phyloP scores from a whole-genome alignment of 2,797 vertebrate species.

The Neosilurus hyrtlii region DNA sequence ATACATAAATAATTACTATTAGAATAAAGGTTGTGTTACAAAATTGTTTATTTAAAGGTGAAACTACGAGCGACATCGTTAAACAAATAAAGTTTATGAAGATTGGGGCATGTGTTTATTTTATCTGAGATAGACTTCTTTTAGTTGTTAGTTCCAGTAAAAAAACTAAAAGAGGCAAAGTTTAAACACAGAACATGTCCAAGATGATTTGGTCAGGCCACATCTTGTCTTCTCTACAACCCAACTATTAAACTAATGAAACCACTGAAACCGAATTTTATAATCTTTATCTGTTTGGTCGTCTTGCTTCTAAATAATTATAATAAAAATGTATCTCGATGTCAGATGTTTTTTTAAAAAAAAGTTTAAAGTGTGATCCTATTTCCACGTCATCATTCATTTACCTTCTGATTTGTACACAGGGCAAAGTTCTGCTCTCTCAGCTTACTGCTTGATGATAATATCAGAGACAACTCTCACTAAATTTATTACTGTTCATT shows the following conservation, averaged over 20 bases:
- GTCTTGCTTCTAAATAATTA: not conserved
- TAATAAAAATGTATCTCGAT: not conserved
- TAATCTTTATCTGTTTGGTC: not conserved
- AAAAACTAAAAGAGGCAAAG: constrained; percentile 1
- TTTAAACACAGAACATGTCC: not conserved
- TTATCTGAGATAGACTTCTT: not conserved
- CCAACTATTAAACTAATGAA: not conserved
- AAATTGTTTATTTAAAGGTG: not conserved
- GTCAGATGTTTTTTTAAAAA: not conserved
- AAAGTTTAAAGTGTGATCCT: constrained; percentile 11
- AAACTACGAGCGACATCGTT: not conserved
- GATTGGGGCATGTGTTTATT: not conserved
- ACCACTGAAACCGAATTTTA: not conserved
- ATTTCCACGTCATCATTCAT: constrained; percentile 10
- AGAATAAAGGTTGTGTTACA: not conserved
- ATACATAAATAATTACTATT: constrained; percentile 1
- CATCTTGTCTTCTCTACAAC: not conserved
- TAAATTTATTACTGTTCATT: constrained; percentile 48
- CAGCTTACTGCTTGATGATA: constrained; percentile 34
- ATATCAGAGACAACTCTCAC: constrained; percentile 23
- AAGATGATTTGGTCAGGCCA: not conserved
- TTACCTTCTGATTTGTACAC: constrained; percentile 8
- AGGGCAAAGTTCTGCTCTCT: constrained; percentile 7
- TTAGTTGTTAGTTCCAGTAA: not conserved
- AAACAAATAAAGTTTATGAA: not conserved